Evolutionary conservation across 2,113 vertebrate genomes (phyloP).

Genomic region (Rattus rattus): DNA sequence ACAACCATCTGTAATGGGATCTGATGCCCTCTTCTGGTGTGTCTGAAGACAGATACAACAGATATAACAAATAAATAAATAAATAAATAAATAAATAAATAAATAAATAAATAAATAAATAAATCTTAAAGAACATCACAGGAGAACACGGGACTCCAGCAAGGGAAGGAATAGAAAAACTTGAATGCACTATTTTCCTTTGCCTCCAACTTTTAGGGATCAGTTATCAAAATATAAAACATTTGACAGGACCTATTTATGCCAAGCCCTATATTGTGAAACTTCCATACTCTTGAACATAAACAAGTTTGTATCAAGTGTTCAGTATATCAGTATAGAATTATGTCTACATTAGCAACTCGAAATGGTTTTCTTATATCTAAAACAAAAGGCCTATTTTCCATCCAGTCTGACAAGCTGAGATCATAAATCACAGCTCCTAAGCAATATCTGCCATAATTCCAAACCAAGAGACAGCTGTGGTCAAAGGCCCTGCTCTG

Average conservation of each 20-base stretch:
- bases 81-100: too few species aligned
- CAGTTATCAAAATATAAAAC: slow-evolving; percentile 5
- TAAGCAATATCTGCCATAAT: neutral
- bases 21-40: too few species aligned
- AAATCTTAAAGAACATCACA: neutral
- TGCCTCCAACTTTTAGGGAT: neutral
- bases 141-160: neutral
- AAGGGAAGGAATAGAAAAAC: neutral
- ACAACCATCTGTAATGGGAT: too few species aligned
- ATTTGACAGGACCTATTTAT: slow-evolving; percentile 19
- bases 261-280: slow-evolving; percentile 7
- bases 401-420: slow-evolving; percentile 39
- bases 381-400: slow-evolving; percentile 31
- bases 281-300: slow-evolving; percentile 37
- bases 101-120: too few species aligned
- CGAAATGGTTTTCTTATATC: neutral
- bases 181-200: slow-evolving; percentile 48
- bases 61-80: too few species aligned
- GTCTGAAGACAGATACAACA: too few species aligned
- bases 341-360: neutral
- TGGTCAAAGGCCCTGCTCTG: neutral
- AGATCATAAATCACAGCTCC: slow-evolving; percentile 23
- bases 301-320: neutral
- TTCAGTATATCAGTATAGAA: neutral
- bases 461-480: neutral